Evolutionary conservation across 2,888 invertebrate species (phyloP), one percentile per base, ranked within the genome.

Genomic region (Phengaris alcon): DNA sequence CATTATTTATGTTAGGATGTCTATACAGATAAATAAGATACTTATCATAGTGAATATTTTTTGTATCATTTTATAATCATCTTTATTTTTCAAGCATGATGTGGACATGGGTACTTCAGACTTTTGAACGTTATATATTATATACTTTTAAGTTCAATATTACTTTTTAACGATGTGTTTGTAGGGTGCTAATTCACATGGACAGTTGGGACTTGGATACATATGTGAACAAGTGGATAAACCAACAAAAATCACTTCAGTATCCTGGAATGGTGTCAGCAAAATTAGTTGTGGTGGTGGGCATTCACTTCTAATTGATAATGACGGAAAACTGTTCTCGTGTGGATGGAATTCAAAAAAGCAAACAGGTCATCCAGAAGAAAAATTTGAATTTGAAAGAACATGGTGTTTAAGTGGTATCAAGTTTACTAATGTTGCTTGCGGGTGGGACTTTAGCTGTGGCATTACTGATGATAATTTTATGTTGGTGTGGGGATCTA

Each of bases 141-240:
- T 10, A 35, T 44, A 35, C 5, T 64, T 35, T 12, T 64, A 64
- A 12, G 35, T 35, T 12, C 3, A 12, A 64, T 35, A 12, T 10
- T 15, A 64, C 13, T 64, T 35, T 5, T 6, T 22, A 10, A 22
- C n/a, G 12, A 12, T 35, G 12, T 44, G 35, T 89, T 90, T 78
- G n/a, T 86, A 97, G 97, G 97, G 97, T 83, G 97, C 97, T 76
- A 97, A 97, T 89, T 97, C 97, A 78, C 96, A 97, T 85, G 97
- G 97, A 74, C 97, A 97, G 88, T 92, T 97, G 78, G 96, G 96
- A 78, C 93, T 96, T 83, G 96, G 95, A 77, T 85, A 90, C 77
- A 93, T 93, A 80, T 95, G 94, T 80, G 97, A 97, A 84, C 95
- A 96, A 89, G 94, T 95, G 79, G 88, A 94, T 80, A 88, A 89